These are phyloP conservation scores for Helleia helle DNA, from an alignment of 2,888 invertebrate species.

Conservation along the genomic window DNA sequence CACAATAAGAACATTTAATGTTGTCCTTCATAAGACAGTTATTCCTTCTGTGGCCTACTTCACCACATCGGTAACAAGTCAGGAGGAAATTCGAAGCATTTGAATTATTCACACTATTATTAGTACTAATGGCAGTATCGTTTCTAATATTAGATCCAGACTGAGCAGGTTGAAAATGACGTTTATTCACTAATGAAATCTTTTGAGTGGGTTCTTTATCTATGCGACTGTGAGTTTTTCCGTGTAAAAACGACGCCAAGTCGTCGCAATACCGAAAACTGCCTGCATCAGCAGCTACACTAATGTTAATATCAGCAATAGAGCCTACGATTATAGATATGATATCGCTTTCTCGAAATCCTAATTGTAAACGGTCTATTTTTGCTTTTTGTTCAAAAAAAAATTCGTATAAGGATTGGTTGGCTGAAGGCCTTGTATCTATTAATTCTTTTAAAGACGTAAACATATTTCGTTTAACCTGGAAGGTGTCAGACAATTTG, in stretches of 20 bases:
- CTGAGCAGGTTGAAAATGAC: not conserved
- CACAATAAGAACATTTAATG: conserved; percentile 19
- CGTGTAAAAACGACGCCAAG: conserved; percentile 16
- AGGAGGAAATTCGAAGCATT: not conserved
- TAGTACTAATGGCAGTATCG: not conserved
- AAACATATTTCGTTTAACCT: conserved; percentile 19
- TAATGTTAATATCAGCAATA: conserved; percentile 22
- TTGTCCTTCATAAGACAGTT: conserved; percentile 13
- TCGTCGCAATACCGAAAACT: conserved; percentile 23
- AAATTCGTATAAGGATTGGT: not conserved
- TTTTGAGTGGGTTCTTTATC: conserved; percentile 9
- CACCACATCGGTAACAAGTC: conserved; percentile 1
- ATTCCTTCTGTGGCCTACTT: conserved; percentile 14
- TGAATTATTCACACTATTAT: not conserved
- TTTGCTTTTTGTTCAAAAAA: conserved; percentile 18
- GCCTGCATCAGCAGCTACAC: conserved; percentile 21
- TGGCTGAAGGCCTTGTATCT: not conserved
- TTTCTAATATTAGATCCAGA: not conserved
- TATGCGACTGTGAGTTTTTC: conserved; percentile 13
- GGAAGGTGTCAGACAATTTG: conserved; percentile 20
- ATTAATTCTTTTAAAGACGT: conserved; percentile 2
- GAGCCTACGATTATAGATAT: conserved; percentile 23
- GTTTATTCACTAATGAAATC: not conserved
- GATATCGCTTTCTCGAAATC: conserved; percentile 21
- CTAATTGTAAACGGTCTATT: conserved; percentile 21